Evolutionary conservation across 1,140 invertebrate genomes (phyloP).

Genomic region (Maniola jurtina): DNA sequence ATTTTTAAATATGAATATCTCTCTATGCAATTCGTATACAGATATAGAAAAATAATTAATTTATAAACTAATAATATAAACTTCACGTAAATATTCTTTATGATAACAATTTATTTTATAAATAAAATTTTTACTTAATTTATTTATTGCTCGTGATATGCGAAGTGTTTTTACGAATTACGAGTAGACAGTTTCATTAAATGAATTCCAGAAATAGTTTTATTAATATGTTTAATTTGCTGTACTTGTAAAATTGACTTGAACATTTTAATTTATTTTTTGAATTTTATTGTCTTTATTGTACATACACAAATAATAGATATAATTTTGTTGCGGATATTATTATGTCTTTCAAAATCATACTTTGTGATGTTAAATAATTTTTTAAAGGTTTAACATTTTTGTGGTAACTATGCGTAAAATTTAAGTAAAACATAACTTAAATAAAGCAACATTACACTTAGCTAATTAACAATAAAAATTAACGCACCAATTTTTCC

Average conservation of each 20-base stretch:
- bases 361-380: too few species aligned
- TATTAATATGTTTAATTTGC: constrained; percentile 29
- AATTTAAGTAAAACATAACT: neutral
- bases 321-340: too few species aligned
- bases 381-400: neutral
- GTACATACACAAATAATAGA: constrained; percentile 17
- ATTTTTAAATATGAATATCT: too few species aligned
- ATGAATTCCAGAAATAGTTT: constrained; percentile 13
- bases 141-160: constrained; percentile 51
- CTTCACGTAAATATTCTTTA: neutral
- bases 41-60: constrained; percentile 5
- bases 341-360: too few species aligned
- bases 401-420: neutral
- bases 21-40: neutral
- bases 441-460: too few species aligned
- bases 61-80: constrained; percentile 1
- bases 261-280: constrained; percentile 19
- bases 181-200: constrained; percentile 12
- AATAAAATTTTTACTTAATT: constrained; percentile 32
- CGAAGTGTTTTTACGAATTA: constrained; percentile 28
- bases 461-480: neutral
- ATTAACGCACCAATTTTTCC: neutral
- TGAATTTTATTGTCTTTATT: constrained; percentile 40
- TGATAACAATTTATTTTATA: constrained; percentile 16
- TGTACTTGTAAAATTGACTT: constrained; percentile 42